Conservation (phyloP, 2,113 vertebrate genomes). For the Dendrocopos noguchii region DNA sequence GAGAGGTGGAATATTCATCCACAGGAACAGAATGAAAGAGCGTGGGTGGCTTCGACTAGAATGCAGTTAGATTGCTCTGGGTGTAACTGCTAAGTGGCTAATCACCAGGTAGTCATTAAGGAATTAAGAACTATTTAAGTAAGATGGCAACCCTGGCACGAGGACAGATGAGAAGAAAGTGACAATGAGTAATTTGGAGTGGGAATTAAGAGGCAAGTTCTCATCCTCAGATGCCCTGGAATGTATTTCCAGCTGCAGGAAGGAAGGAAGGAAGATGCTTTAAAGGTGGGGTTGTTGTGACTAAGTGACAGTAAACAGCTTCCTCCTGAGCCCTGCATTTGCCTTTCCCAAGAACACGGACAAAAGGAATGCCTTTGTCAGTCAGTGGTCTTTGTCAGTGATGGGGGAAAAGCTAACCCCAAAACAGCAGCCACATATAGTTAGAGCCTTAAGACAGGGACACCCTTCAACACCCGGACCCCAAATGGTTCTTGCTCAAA, state of each 20-base stretch:
- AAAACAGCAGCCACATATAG: not conserved
- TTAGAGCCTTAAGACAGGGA: not conserved
- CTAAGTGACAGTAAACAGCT: not conserved
- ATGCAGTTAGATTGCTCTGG: fast-evolving
- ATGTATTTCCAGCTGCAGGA: not conserved
- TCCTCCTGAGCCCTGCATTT: not conserved
- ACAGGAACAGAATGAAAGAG: not conserved
- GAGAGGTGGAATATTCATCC: not conserved
- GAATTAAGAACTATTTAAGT: not conserved
- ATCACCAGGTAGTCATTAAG: constrained; percentile 20
- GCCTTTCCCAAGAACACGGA: not conserved
- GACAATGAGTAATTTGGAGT: not conserved
- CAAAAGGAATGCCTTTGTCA: not conserved
- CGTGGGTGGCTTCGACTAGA: not conserved
- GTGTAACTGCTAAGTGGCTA: not conserved
- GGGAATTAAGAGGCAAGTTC: not conserved
- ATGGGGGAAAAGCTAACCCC: not conserved
- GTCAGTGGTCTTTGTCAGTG: not conserved
- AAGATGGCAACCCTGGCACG: not conserved
- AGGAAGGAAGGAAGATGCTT: not conserved
- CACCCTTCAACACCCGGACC: not conserved
- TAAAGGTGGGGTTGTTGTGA: not conserved
- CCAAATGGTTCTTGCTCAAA: not conserved
- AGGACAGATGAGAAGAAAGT: not conserved
- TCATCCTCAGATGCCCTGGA: not conserved